Percentiles rank a stretch among this genome's conserved stretches.
Evolutionary conservation across 2,113 vertebrate genomes (phyloP).

Genomic region (Myrmecophaga tridactyla): DNA sequence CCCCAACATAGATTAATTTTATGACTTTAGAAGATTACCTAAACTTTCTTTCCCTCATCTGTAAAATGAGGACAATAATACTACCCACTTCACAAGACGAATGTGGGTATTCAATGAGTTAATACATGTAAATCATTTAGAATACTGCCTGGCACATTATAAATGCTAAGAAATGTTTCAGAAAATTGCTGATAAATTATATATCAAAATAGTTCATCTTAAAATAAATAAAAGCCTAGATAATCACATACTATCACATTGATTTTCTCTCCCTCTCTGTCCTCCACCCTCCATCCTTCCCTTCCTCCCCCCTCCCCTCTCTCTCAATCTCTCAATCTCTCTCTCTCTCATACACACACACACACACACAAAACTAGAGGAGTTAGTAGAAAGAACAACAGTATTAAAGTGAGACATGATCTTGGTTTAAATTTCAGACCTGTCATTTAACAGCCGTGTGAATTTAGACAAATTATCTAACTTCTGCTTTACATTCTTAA

Average conservation of each 20-base stretch:
- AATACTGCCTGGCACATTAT: not conserved
- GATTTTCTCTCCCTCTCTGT: not conserved
- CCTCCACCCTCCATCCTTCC: not conserved
- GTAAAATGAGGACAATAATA: too few relatives aligned
- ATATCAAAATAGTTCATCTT: not conserved
- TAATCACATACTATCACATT: not conserved
- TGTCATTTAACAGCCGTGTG: not conserved
- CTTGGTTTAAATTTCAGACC: not conserved
- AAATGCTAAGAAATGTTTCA: not conserved
- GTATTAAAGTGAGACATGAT: not conserved
- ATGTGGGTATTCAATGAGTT: not conserved
- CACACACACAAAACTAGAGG: too few relatives aligned
- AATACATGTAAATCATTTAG: not conserved
- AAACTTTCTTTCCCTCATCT: too few relatives aligned
- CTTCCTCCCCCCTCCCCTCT: not conserved
- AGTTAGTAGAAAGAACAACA: not conserved
- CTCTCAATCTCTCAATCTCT: too few relatives aligned
- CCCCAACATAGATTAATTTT: too few relatives aligned
- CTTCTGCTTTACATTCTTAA: not conserved
- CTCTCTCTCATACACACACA: too few relatives aligned
- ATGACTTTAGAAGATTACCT: too few relatives aligned
- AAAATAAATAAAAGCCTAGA: not conserved
- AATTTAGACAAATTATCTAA: slow-evolving; percentile 18
- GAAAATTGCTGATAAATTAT: not conserved
- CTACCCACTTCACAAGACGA: too few relatives aligned